Percentiles rank a stretch among this genome's conserved stretches.
Evolutionary conservation across 2,113 vertebrate genomes (phyloP).

Genomic region (Pterocles orientalis): DNA sequence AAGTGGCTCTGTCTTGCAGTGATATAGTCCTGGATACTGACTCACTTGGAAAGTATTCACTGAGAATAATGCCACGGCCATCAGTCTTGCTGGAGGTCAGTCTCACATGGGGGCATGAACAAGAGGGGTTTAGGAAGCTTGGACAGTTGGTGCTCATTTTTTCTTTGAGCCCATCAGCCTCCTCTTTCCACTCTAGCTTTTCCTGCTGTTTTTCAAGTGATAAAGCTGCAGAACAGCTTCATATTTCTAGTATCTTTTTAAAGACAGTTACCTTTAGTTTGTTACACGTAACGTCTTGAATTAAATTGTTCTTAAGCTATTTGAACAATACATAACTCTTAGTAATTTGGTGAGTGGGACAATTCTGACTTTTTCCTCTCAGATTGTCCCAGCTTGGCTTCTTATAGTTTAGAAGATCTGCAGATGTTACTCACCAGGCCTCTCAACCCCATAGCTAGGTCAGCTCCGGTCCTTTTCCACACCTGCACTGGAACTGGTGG

Average conservation of each 20-base stretch:
- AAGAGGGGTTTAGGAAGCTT: neutral
- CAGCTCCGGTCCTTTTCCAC: neutral
- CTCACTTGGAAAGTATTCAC: neutral
- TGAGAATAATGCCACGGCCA: neutral
- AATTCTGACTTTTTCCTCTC: neutral
- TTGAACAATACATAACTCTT: neutral
- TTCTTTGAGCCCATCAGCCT: neutral
- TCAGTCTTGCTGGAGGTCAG: neutral
- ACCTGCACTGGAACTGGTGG: neutral
- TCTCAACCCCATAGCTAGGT: fast-evolving
- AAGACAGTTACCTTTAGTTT: neutral
- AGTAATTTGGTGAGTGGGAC: neutral
- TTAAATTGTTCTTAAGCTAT: neutral
- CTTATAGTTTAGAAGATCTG: neutral
- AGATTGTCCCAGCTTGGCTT: neutral
- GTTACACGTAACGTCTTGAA: neutral
- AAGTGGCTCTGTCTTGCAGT: neutral
- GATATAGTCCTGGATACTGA: neutral
- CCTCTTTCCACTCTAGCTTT: neutral
- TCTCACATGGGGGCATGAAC: neutral
- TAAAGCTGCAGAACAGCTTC: neutral
- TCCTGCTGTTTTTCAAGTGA: neutral
- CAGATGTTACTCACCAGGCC: neutral
- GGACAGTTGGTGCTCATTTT: neutral
- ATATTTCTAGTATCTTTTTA: neutral